Conservation (phyloP, 1,140 invertebrate genomes). For the Pteromalus puparum region DNA sequence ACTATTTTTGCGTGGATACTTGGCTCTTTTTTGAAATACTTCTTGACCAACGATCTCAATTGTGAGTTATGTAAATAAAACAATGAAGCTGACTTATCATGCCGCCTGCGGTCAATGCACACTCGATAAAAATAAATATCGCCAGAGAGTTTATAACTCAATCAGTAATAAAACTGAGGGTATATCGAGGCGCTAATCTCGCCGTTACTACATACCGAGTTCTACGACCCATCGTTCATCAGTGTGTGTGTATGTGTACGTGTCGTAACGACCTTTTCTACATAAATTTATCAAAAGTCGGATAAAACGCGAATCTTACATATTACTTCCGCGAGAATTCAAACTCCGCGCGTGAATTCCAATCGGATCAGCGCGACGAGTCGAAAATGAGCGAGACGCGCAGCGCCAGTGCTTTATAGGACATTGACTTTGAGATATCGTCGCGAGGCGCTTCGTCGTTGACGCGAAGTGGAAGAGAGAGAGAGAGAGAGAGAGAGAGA, state of each 20-base stretch:
- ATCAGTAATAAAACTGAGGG: not conserved
- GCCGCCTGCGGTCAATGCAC: not conserved
- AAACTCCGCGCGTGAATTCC: not conserved
- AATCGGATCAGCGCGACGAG: not conserved
- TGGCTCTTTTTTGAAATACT: no score
- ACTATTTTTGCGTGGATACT: no score
- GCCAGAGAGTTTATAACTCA: no score
- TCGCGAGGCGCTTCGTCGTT: constrained; percentile 63
- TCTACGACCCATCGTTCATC: not conserved
- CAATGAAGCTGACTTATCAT: not conserved
- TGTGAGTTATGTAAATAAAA: constrained; percentile 32
- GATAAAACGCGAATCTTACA: no score
- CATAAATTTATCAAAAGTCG: no score
- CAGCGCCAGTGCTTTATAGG: constrained; percentile 71
- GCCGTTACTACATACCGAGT: not conserved
- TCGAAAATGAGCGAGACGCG: constrained; percentile 12
- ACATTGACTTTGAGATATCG: constrained; percentile 76
- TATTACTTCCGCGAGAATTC: not conserved
- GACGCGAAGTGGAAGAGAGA: constrained; percentile 27
- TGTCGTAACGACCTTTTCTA: no score
- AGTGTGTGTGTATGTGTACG: no score
- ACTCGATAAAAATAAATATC: constrained; percentile 26
- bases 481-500: not conserved
- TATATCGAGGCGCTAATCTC: constrained; percentile 21
- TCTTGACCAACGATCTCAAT: not conserved